Evolutionary conservation across 1,140 invertebrate genomes (phyloP), one percentile per base, ranked within the genome.

Genomic region (Helicoverpa zea): DNA sequence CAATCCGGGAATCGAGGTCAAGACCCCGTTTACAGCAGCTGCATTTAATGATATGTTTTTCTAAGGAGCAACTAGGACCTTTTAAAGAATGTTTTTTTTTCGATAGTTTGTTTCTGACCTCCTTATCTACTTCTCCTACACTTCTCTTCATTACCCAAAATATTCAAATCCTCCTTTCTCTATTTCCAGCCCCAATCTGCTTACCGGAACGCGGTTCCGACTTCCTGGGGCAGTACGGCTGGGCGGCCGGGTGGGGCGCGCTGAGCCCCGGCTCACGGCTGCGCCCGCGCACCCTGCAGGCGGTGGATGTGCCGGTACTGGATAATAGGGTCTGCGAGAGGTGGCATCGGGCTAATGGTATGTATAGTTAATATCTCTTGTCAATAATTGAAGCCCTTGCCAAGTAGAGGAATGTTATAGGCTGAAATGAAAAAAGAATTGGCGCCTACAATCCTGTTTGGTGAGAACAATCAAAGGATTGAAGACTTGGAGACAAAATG

Each of bases 201-300:
- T 94, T 99, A 59, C 98, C 98, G 1, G 97, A 98, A 79, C 98
- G 98, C 91, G 98, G 98, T 79, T 97, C 98, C 80, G 98, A 98
- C 88, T 99, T 98, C 92, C 94, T 98, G 11, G 98, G 98, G 7
- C 97, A 98, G 91, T 98, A 98, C 81, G 98, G 98, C 3, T 98
- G 98, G 96, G 98, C 98, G 14, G 98, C 98, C 0, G 98, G 98
- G 49, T 99, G 98, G 98, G 98, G 98, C 30, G 98, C 98, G 7
- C 94, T 99, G n/a, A 98, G 96, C 94, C 95, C 96, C 90, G 98
- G 98, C 49, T 99, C 98, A 0, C 96, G 98, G 86, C 94, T 99
- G 59, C 95, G 98, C 16, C 98, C 98, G 9, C 98, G 98, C 89
- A 99, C 98, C 0, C 95, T 99, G 43, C 98, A 99, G 94, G 97